Percentiles rank a stretch among this genome's conserved stretches.
These are phyloP conservation scores for Teleogryllus occipitalis DNA, from an alignment of 1,140 invertebrate genomes.

Conservation along the genomic window DNA sequence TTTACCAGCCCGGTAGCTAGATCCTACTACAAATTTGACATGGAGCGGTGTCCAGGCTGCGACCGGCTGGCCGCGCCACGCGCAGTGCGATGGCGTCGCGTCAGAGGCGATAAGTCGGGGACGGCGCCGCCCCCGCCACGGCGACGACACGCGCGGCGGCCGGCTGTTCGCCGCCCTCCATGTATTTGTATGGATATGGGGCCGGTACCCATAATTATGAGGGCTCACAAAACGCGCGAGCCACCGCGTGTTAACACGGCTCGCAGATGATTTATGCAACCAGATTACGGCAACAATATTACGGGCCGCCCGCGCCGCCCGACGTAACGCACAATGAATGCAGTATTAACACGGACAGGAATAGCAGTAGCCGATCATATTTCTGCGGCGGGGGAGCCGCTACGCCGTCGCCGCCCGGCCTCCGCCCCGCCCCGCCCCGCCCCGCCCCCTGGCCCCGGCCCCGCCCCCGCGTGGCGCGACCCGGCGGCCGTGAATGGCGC, in stretches of 20 bases:
- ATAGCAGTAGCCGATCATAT: slow-evolving; percentile 1
- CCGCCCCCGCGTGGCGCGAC: too few relatives aligned
- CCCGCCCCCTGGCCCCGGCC: too few relatives aligned
- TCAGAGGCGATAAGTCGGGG: too few relatives aligned
- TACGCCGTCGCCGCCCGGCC: too few relatives aligned
- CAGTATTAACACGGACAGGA: slow-evolving; percentile 3
- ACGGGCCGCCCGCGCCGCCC: neutral
- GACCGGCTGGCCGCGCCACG: too few relatives aligned
- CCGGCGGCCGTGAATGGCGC: too few relatives aligned
- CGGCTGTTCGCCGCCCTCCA: neutral
- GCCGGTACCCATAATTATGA: neutral
- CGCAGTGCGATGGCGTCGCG: too few relatives aligned
- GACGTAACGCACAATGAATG: neutral
- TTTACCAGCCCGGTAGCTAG: too few relatives aligned
- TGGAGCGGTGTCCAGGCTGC: too few relatives aligned
- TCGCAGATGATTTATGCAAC: neutral
- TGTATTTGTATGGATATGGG: neutral
- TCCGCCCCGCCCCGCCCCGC: neutral
- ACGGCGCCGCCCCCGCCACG: too few relatives aligned
- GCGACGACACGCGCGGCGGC: too few relatives aligned
- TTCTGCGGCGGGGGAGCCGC: neutral
- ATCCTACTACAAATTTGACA: too few relatives aligned
- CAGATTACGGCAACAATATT: slow-evolving; percentile 4
- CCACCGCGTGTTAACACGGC: neutral
- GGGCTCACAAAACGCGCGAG: neutral